Evolutionary conservation across 2,888 invertebrate genomes (phyloP).

Genomic region (Kryphioiulus occultus): DNA sequence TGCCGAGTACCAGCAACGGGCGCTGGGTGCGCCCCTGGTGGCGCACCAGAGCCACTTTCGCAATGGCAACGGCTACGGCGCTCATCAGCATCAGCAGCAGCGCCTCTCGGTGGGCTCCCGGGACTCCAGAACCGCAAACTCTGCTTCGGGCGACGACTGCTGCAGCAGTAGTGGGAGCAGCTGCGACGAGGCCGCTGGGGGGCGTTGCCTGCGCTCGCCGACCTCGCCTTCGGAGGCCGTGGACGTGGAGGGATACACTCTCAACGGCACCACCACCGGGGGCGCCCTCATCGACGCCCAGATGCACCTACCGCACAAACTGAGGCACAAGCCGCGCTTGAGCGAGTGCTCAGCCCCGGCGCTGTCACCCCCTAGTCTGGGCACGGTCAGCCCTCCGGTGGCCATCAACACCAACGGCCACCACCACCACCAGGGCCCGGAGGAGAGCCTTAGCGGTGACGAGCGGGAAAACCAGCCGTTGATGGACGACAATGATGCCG

Average conservation of each 20-base stretch:
- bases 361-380: constrained; percentile 56
- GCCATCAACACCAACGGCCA: neutral
- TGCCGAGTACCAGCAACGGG: neutral
- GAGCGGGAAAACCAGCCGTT: constrained; percentile 37
- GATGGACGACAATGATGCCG: constrained; percentile 5
- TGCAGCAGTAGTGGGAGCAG: constrained; percentile 50
- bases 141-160: constrained; percentile 38
- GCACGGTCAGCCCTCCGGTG: constrained; percentile 60
- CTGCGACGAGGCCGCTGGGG: constrained; percentile 57
- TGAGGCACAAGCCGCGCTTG: constrained; percentile 88
- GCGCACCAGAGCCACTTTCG: constrained; percentile 1
- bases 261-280: constrained; percentile 46
- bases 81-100: neutral
- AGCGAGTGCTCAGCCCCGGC: constrained; percentile 68
- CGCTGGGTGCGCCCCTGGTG: neutral
- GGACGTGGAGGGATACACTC: constrained; percentile 60
- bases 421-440: neutral
- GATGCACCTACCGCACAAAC: constrained; percentile 82
- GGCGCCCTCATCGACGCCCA: constrained; percentile 59
- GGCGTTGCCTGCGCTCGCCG: constrained; percentile 63
- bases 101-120: constrained; percentile 35
- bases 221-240: constrained; percentile 57
- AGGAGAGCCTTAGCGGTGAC: neutral
- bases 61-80: neutral
- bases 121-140: neutral